phyloP scores from a whole-genome alignment of 2,797 vertebrate genomes.

The Aldrovandia affinis region DNA sequence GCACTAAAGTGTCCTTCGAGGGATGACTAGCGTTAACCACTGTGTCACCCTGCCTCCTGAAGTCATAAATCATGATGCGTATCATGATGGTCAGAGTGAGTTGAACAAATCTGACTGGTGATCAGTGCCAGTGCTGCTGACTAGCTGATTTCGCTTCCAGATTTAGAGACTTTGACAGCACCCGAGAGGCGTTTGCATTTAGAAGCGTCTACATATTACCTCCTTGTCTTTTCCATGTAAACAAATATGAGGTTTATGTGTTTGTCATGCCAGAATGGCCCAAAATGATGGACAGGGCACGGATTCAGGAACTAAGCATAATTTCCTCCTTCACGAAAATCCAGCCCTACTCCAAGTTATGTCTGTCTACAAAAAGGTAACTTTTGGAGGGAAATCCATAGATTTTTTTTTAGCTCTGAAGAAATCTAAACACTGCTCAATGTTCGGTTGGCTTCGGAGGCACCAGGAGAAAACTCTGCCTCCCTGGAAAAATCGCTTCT shows the following conservation, averaged over 20 bases:
- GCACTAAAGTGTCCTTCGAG: not conserved
- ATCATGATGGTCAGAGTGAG: not conserved
- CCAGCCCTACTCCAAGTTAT: not conserved
- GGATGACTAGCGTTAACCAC: not conserved
- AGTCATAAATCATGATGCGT: not conserved
- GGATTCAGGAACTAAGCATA: not conserved
- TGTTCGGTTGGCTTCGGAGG: too few relatives aligned
- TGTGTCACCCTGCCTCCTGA: not conserved
- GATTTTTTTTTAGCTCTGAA: not conserved
- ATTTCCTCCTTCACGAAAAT: not conserved
- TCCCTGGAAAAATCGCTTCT: not conserved
- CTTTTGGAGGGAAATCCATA: not conserved
- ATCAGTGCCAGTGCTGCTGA: not conserved
- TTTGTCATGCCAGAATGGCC: not conserved
- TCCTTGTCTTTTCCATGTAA: not conserved
- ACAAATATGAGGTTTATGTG: not conserved
- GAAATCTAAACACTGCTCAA: too few relatives aligned
- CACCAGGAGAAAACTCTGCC: not conserved
- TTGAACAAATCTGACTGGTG: not conserved
- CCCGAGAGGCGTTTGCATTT: too few relatives aligned
- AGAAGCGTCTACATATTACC: not conserved
- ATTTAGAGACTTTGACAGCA: not conserved
- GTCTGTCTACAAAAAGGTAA: not conserved
- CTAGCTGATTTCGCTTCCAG: not conserved
- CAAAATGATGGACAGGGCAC: not conserved